Percentiles rank a stretch among this genome's conserved stretches.
Conservation (phyloP, 2,888 invertebrate genomes). For the Drosophila antonietae region DNA sequence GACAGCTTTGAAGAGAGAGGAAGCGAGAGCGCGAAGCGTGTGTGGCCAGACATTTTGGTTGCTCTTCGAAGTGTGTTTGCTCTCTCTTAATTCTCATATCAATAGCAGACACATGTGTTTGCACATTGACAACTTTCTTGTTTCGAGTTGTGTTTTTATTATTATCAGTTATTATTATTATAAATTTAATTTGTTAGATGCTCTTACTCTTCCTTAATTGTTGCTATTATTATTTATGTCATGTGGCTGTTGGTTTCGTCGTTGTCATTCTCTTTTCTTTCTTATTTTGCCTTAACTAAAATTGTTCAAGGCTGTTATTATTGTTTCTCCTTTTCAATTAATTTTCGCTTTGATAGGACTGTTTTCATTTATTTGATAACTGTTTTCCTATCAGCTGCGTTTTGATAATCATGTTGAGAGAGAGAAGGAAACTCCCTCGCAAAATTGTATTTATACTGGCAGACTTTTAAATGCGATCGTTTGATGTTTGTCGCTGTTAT, state of each 20-base stretch:
- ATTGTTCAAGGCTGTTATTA: conserved; percentile 57
- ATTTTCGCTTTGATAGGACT: conserved; percentile 26
- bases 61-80: conserved; percentile 4
- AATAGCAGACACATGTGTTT: conserved; percentile 11
- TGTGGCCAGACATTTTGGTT: background rate
- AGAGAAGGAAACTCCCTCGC: background rate
- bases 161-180: conserved; percentile 18
- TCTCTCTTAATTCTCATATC: conserved; percentile 6
- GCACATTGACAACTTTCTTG: conserved; percentile 15
- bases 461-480: conserved; percentile 12
- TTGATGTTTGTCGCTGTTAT: background rate
- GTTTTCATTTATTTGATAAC: conserved; percentile 45
- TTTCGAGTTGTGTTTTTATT: conserved; percentile 10
- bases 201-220: conserved; percentile 32
- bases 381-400: conserved; percentile 56
- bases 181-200: conserved; percentile 25
- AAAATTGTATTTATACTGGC: background rate
- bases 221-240: conserved; percentile 53
- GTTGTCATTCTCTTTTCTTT: conserved; percentile 17
- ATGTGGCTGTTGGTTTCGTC: conserved; percentile 13
- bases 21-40: conserved; percentile 16
- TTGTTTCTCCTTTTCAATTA: conserved; percentile 21
- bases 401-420: conserved; percentile 10
- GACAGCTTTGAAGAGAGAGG: conserved; percentile 17
- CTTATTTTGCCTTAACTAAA: conserved; percentile 22